Conservation (phyloP, 2,113 vertebrate genomes). For the Trematocara marginatum region DNA sequence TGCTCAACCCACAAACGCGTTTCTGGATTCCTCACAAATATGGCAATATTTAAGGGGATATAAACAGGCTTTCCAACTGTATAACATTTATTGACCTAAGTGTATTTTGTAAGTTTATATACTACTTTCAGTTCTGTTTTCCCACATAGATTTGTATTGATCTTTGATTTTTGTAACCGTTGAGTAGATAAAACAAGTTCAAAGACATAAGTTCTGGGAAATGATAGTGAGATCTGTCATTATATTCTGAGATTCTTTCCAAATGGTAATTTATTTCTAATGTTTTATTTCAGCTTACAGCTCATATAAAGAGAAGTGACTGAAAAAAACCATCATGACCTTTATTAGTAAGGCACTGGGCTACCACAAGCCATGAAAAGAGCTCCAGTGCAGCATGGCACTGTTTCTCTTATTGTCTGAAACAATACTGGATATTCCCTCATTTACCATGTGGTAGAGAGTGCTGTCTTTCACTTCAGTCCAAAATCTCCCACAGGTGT, state of each 20-base stretch:
- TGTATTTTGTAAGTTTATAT: accelerated
- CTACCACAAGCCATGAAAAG: neutral
- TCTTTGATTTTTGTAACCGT: neutral
- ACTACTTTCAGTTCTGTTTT: neutral
- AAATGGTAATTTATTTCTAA: neutral
- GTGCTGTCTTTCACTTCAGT: neutral
- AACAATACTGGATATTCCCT: neutral
- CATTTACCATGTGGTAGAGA: neutral
- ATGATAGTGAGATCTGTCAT: neutral
- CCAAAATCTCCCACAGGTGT: neutral
- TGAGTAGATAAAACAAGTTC: neutral
- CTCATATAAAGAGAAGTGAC: neutral
- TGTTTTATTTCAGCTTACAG: neutral
- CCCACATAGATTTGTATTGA: neutral
- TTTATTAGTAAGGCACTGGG: neutral
- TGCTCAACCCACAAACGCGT: neutral
- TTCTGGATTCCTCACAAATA: neutral
- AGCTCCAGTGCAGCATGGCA: neutral
- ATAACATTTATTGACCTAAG: neutral
- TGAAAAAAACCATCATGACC: neutral
- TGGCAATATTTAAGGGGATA: neutral
- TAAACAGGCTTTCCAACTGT: neutral
- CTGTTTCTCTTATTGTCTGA: neutral
- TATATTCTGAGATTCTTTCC: neutral
- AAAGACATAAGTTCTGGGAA: neutral